Conservation (phyloP, 2,797 vertebrate species). For the Acipenser ruthenus region DNA sequence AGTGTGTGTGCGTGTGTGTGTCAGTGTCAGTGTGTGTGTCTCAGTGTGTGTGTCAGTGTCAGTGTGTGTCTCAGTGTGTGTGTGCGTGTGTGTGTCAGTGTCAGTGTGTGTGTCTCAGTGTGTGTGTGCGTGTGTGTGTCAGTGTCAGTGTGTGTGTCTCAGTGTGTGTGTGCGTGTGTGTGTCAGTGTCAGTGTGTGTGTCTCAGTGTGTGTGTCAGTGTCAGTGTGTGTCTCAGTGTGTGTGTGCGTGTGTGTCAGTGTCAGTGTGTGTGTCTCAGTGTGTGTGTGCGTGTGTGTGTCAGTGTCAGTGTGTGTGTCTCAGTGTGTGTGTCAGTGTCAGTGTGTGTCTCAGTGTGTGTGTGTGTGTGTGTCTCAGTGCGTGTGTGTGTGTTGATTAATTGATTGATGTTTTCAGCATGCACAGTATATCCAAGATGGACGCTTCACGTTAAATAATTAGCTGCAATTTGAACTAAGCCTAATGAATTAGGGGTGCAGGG, state of each 20-base stretch:
- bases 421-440: neutral
- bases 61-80: neutral
- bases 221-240: neutral
- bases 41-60: too few species aligned
- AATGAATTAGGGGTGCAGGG: conserved; percentile 29
- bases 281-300: neutral
- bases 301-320: conserved; percentile 10
- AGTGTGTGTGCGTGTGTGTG: too few species aligned
- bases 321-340: too few species aligned
- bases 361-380: too few species aligned
- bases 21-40: too few species aligned
- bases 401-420: neutral
- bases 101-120: neutral
- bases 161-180: conserved; percentile 1
- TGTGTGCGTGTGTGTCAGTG: too few species aligned
- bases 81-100: too few species aligned
- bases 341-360: neutral
- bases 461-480: conserved; percentile 4
- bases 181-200: neutral
- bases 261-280: neutral
- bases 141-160: conserved; percentile 10
- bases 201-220: neutral
- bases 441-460: neutral
- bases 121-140: neutral
- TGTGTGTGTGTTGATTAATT: neutral